Percentiles rank a stretch among this genome's conserved stretches.
Conservation (phyloP, 1,140 invertebrate genomes). For the Magallana gigas region DNA sequence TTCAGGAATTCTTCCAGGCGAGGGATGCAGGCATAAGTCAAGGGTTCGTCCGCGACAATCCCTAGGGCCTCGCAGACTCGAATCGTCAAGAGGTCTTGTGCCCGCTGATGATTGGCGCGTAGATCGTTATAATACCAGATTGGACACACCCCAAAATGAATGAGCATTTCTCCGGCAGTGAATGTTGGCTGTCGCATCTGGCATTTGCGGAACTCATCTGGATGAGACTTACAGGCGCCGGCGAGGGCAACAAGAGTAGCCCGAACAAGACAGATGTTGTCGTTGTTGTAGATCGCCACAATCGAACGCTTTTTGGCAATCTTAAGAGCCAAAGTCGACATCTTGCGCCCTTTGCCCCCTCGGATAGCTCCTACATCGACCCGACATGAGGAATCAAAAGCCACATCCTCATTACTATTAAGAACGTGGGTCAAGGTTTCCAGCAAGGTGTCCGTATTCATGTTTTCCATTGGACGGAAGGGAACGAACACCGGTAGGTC, state of each 20-base stretch:
- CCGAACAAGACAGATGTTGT: constrained; percentile 39
- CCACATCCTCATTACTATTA: neutral
- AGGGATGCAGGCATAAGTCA: constrained; percentile 20
- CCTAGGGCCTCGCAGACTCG: neutral
- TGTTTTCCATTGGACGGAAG: neutral
- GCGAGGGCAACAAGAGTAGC: neutral
- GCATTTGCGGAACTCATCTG: neutral
- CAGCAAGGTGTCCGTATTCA: neutral
- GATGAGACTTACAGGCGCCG: neutral
- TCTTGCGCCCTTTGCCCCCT: constrained; percentile 3
- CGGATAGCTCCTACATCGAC: neutral
- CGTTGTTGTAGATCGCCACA: neutral
- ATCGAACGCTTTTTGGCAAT: constrained; percentile 20
- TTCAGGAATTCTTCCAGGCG: constrained; percentile 42
- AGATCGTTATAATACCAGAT: constrained; percentile 7
- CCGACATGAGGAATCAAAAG: neutral
- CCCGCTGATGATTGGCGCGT: neutral
- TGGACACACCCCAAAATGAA: constrained; percentile 14
- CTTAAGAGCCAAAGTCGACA: constrained; percentile 1
- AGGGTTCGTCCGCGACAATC: neutral
- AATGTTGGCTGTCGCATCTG: neutral
- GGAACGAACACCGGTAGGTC: neutral
- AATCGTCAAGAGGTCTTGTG: constrained; percentile 20
- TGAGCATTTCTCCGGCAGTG: neutral
- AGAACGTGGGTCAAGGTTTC: neutral